Evolutionary conservation across 1,140 invertebrate genomes (phyloP).

Genomic region (Trinorchestia longiramus): DNA sequence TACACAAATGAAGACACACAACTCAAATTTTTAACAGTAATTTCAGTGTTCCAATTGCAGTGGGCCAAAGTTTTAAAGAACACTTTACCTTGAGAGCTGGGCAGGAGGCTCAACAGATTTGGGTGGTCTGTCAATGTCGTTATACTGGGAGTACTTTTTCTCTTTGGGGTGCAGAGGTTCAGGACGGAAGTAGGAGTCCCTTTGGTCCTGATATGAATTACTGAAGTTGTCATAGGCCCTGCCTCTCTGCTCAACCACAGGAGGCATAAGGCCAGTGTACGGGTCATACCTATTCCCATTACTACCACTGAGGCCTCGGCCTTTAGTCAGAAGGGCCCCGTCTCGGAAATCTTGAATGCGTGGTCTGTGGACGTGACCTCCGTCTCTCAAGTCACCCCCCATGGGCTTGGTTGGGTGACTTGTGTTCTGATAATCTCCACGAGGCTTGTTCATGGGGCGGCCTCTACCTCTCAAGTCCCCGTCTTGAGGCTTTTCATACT

Average conservation of each 20-base stretch:
- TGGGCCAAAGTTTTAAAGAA: neutral
- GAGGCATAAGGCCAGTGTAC: neutral
- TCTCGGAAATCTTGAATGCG: neutral
- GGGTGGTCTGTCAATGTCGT: neutral
- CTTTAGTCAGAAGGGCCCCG: neutral
- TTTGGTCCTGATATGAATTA: neutral
- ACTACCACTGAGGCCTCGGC: neutral
- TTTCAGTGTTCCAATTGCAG: neutral
- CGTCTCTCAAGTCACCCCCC: neutral
- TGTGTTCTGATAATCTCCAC: neutral
- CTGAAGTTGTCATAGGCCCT: neutral
- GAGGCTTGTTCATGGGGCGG: neutral
- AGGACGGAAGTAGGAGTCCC: slow-evolving; percentile 1
- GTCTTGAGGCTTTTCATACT: neutral
- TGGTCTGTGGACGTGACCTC: neutral
- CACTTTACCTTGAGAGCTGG: neutral
- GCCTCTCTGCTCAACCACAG: neutral
- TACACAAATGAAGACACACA: neutral
- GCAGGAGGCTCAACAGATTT: neutral
- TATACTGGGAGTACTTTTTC: neutral
- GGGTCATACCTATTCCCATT: neutral
- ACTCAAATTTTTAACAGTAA: neutral
- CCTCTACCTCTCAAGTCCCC: neutral
- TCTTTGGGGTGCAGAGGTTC: neutral
- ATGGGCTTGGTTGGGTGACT: neutral